Conservation (phyloP, 2,113 vertebrate species). For the Pterocles orientalis region DNA sequence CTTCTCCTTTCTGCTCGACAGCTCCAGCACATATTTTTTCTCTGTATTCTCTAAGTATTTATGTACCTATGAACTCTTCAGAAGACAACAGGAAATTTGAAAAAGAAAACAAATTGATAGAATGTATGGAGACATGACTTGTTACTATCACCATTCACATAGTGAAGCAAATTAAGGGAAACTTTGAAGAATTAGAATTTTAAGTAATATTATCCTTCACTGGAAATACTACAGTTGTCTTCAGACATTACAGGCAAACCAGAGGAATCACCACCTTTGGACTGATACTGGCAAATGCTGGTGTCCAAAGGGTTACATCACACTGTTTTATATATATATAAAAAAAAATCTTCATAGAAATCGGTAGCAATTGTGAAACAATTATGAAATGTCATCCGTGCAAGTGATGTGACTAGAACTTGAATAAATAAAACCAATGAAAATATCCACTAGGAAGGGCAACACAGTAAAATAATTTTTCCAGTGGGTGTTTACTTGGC, state of each 20-base stretch:
- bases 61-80: not conserved
- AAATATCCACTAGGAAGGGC: not conserved
- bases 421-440: not conserved
- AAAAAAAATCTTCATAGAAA: not conserved
- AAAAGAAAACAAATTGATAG: not conserved
- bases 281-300: not conserved
- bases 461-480: not conserved
- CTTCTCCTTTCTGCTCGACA: not conserved
- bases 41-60: not conserved
- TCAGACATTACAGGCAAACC: not conserved
- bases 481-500: slow-evolving; percentile 21
- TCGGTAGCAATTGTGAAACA: not conserved
- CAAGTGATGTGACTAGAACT: not conserved
- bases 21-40: not conserved
- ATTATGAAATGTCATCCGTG: not conserved
- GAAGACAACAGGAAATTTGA: not conserved
- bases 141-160: not conserved
- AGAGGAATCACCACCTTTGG: not conserved
- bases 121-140: not conserved
- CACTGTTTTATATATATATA: not conserved
- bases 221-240: not conserved
- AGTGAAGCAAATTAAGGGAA: not conserved
- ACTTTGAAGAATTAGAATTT: not conserved
- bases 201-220: not conserved
- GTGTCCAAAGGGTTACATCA: not conserved